These are phyloP conservation scores for Protomyctophum bolini DNA, from an alignment of 2,113 vertebrate species.

Conservation along the genomic window DNA sequence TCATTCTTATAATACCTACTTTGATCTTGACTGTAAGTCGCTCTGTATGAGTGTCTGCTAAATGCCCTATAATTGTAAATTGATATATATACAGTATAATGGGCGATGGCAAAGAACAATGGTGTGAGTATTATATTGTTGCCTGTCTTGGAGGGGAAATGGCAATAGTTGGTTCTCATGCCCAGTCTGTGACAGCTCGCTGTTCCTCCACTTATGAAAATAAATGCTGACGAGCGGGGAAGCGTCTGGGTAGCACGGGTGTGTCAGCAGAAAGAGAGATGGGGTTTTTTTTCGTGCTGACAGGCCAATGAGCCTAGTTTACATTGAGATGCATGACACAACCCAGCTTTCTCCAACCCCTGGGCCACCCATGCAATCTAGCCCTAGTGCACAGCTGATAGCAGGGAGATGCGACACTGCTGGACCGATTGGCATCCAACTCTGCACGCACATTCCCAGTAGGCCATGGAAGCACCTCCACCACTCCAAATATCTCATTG, in stretches of 20 bases:
- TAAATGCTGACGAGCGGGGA: conserved; percentile 62
- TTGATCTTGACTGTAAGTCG: too few species aligned
- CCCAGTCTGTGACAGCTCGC: conserved; percentile 42
- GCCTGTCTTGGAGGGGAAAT: conserved; percentile 9
- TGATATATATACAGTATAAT: too few species aligned
- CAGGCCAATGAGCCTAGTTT: conserved; percentile 59
- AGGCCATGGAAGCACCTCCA: too few species aligned
- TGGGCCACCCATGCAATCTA: background rate
- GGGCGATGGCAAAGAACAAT: background rate
- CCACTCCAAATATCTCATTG: too few species aligned
- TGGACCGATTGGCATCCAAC: too few species aligned
- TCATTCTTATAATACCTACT: too few species aligned
- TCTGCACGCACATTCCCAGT: too few species aligned
- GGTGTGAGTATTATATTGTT: conserved; percentile 8
- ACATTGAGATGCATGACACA: conserved; percentile 62
- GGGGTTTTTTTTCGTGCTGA: conserved; percentile 40
- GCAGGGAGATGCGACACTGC: too few species aligned
- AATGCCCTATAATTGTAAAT: too few species aligned
- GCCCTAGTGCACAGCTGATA: too few species aligned
- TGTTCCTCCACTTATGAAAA: conserved; percentile 51
- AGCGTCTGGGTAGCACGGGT: conserved; percentile 25
- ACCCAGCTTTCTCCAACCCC: conserved; percentile 10
- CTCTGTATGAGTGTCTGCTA: too few species aligned
- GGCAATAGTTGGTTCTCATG: background rate
- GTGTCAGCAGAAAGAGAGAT: conserved; percentile 44